A percentile compares a stretch with the other conserved stretches of the same genome.
These are phyloP conservation scores for Brachionichthys hirsutus DNA, from an alignment of 2,113 vertebrate species.

Conservation along the genomic window DNA sequence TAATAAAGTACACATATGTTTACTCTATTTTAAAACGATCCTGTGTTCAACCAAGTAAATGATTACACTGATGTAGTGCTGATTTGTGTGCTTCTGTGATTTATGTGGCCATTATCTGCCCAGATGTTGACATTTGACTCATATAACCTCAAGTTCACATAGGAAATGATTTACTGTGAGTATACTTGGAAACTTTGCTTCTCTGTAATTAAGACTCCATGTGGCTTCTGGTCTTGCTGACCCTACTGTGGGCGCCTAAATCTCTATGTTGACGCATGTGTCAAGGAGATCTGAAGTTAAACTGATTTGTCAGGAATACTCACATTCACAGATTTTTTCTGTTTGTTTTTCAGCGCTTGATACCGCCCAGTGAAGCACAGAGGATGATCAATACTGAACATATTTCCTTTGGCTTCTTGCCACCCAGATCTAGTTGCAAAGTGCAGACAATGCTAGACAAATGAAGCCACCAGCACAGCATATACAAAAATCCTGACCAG, in stretches of 20 bases:
- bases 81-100: constrained; percentile 39
- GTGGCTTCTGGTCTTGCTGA: constrained; percentile 35
- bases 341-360: constrained; percentile 37
- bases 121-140: constrained; percentile 51
- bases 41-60: constrained; percentile 41
- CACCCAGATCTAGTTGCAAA: constrained; percentile 65
- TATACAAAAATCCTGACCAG: constrained; percentile 26
- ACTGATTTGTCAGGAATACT: not conserved
- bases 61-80: constrained; percentile 51
- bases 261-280: not conserved
- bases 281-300: constrained; percentile 15
- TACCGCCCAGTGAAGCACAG: constrained; percentile 44
- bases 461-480: constrained; percentile 49
- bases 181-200: constrained; percentile 31
- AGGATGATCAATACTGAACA: constrained; percentile 72
- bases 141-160: constrained; percentile 62
- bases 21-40: constrained; percentile 22
- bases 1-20: constrained; percentile 31
- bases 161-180: constrained; percentile 51
- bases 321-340: not conserved
- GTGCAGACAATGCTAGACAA: constrained; percentile 47
- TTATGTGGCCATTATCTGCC: constrained; percentile 39
- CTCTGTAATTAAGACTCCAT: constrained; percentile 28
- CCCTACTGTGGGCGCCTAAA: not conserved
- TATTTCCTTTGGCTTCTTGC: constrained; percentile 66